Base-by-base conservation (phyloP, 1,140 invertebrate species). In the Spodoptera frugiperda region DNA sequence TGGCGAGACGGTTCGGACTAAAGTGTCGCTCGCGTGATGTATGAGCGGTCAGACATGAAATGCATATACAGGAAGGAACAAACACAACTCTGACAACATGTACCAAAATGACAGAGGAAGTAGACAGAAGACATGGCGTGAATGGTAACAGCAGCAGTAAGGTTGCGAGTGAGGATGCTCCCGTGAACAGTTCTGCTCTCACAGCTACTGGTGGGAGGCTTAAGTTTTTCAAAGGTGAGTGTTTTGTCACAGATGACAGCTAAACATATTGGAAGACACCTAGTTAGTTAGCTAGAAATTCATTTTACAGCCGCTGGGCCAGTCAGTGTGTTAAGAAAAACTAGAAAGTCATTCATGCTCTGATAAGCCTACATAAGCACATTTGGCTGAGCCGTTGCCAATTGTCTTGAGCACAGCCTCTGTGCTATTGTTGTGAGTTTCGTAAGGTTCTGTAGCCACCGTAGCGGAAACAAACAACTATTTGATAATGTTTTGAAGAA, bases 101-200 rank as follows among this genome's bases (percentile, higher is more conserved):
- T 95, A 92, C 95, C 94, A 95, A 95, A 95, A 95, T 95, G 95
- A 95, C 94, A 95, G 95, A 95, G 94, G 95, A 95, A 94, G 94
- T 94, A 93, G 94, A 95, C 94, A 95, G 93, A 95, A 95, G 94
- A 95, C 92, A 95, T 95, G 95, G 95, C 92, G 95, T 95, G 89
- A 95, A 95, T 95, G 95, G 95, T 89, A 95, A 94, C 94, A 94
- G 94, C 93, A 94, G 95, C 91, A 94, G 93, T 85, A 93, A 93
- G 84, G 84, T 84, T 85, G 87, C 81, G 55, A 89, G 82, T 85
- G 91, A 92, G 55, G 91, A 93, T 86, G 84, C 83, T 85, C 85
- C 90, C 77, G 89, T 85, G 80, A 86, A 88, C 76, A 88, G 81
- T 81, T 82, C 92, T 76, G 82, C 88, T 80, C 81, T 88, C 79